Evolutionary conservation across 2,888 invertebrate species (phyloP), one percentile per base, ranked within the genome.

Genomic region (Hipparchia semele): DNA sequence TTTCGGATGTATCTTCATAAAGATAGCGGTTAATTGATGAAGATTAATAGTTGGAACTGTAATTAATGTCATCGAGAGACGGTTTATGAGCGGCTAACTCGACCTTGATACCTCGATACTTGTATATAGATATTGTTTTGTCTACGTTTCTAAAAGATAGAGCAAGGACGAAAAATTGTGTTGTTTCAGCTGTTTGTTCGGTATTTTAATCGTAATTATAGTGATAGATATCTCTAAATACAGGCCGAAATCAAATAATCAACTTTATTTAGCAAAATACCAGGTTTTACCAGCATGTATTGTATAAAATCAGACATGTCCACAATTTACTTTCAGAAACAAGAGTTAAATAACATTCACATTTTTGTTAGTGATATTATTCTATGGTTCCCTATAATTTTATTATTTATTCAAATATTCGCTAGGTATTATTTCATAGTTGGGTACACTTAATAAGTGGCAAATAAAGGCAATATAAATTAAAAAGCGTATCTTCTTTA

Each of bases 1-100:
- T 72, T 70, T 73, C 68, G 68, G 73, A 70, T 74, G 73, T 77
- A 76, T 76, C 77, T 78, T 77, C 75, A 77, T 72, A 75, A 75
- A 77, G 78, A 76, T 76, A 59, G 62, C 61, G 61, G 70, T 54
- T 64, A 56, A 53, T 49, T 70, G 64, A 70, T 49, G 64, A 70
- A 70, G 70, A 70, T 70, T 70, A 70, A 70, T 70, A 62, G 62
- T 64, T 64, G 23, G 13, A 23, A 64, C 54, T 23, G 56, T 64
- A 46, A 64, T 70, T 70, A 49, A 70, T 70, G 70, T 56, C 23
- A 62, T 10, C 45, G 12, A 56, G 61, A 70, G 8, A 64, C 23
- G 23, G 13, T 53, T 53, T 65, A 65, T 65, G 53, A 53, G 13
- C 53, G 33, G 23, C 53, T 53, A 53, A 62, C 49, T 13, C 46